Percentiles rank a stretch among this genome's conserved stretches.
phyloP scores from a whole-genome alignment of 2,888 invertebrate genomes.

The Acleris sparsana region DNA sequence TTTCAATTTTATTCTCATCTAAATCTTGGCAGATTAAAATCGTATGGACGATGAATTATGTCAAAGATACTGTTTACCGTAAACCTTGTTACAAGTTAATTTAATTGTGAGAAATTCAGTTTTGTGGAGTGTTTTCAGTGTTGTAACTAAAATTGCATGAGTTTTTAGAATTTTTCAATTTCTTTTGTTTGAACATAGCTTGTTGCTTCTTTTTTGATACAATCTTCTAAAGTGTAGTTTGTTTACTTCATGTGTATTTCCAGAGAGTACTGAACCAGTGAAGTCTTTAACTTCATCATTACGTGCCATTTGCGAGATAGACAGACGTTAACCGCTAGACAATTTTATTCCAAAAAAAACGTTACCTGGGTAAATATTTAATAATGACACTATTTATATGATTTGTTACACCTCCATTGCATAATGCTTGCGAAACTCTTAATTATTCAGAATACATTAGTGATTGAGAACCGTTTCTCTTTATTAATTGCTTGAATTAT shows the following conservation, averaged over 20 bases:
- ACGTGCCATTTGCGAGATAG: no score
- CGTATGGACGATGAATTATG: slow-evolving; percentile 14
- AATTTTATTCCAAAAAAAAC: no score
- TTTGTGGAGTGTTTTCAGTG: not conserved
- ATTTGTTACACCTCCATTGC: not conserved
- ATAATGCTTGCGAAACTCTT: slow-evolving; percentile 24
- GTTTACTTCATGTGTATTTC: no score
- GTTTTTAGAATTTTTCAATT: not conserved
- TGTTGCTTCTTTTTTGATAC: no score
- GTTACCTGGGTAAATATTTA: not conserved
- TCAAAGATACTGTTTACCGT: slow-evolving; percentile 18
- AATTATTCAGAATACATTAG: slow-evolving; percentile 32
- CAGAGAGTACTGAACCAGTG: no score
- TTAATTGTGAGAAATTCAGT: slow-evolving; percentile 20
- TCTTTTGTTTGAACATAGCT: not conserved
- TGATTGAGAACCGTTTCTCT: slow-evolving; percentile 29
- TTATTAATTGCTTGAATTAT: slow-evolving; percentile 20
- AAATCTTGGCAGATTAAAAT: slow-evolving; percentile 30
- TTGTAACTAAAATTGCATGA: not conserved
- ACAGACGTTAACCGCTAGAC: no score
- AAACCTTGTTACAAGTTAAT: slow-evolving; percentile 17
- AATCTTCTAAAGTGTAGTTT: no score
- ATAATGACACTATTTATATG: slow-evolving; percentile 11
- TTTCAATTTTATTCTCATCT: slow-evolving; percentile 23
- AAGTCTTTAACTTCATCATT: no score